A percentile compares a stretch with the other conserved stretches of the same genome.
phyloP scores from a whole-genome alignment of 2,797 vertebrate species.

The Myotis vivesi region DNA sequence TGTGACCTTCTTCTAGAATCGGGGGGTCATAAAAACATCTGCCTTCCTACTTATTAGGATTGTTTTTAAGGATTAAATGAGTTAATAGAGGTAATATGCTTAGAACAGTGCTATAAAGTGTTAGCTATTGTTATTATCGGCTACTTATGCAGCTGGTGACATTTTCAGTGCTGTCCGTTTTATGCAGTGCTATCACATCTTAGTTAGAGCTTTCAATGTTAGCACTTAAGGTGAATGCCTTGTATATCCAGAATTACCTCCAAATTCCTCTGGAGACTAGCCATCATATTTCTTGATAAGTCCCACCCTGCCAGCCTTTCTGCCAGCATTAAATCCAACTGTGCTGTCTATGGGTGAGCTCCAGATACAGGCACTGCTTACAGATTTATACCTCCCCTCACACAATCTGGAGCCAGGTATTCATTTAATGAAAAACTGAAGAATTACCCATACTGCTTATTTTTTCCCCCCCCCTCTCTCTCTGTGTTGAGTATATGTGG shows the following conservation, averaged over 20 bases:
- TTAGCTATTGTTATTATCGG: neutral
- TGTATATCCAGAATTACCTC: neutral
- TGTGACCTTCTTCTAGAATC: neutral
- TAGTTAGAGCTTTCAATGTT: neutral
- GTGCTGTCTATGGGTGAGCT: constrained; percentile 8
- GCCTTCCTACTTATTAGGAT: neutral
- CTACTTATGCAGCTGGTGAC: neutral
- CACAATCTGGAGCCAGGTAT: neutral
- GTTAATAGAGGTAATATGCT: neutral
- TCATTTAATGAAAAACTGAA: constrained; percentile 50
- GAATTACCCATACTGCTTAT: neutral
- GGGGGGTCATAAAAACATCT: neutral
- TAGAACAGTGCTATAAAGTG: neutral
- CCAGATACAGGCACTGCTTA: neutral
- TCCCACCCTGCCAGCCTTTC: neutral
- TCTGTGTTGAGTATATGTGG: neutral
- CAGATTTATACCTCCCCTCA: constrained; percentile 27
- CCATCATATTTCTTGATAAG: constrained; percentile 52
- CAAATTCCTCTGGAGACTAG: neutral
- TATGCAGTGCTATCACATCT: neutral
- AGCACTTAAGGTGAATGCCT: neutral
- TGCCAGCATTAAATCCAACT: constrained; percentile 42
- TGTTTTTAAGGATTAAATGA: constrained; percentile 25
- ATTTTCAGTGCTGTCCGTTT: neutral
- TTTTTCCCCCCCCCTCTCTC: neutral